phyloP scores from a whole-genome alignment of 2,888 invertebrate genomes.

The Dryomyza anilis region DNA sequence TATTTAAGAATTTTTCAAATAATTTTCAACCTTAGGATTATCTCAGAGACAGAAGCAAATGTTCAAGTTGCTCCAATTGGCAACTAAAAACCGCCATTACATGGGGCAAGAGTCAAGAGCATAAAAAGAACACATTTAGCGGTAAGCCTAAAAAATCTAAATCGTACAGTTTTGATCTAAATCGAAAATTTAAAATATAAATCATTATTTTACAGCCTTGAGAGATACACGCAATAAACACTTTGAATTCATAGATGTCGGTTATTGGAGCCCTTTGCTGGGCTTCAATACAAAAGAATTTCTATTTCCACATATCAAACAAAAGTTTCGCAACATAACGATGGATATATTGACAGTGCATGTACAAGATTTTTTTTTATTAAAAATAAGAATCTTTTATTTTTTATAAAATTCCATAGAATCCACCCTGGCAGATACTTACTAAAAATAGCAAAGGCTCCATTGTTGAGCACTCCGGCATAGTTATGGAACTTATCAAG shows the following conservation, averaged over 20 bases:
- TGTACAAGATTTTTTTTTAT: no score
- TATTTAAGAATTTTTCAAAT: not conserved
- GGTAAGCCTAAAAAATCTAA: constrained; percentile 30
- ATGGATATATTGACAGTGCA: constrained; percentile 78
- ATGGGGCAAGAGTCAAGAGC: constrained; percentile 63
- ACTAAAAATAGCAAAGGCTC: constrained; percentile 64
- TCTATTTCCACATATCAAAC: constrained; percentile 78
- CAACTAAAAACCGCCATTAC: constrained; percentile 65
- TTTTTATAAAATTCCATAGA: no score
- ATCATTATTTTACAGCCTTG: no score
- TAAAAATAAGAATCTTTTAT: no score
- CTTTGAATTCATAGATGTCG: constrained; percentile 64
- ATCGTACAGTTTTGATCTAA: not conserved
- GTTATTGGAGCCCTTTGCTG: constrained; percentile 75
- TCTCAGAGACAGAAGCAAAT: constrained; percentile 54
- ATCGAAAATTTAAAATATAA: not conserved
- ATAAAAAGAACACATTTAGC: constrained; percentile 36
- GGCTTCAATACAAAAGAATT: constrained; percentile 72
- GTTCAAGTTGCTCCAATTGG: constrained; percentile 67
- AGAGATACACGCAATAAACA: constrained; percentile 43
- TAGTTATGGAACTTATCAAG: constrained; percentile 79
- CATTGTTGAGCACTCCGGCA: constrained; percentile 67
- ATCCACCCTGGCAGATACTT: constrained; percentile 86
- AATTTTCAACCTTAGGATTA: constrained; percentile 44
- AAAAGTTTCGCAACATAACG: constrained; percentile 77